Evolutionary conservation across 2,797 vertebrate genomes (phyloP).

Genomic region (Dallia pectoralis): DNA sequence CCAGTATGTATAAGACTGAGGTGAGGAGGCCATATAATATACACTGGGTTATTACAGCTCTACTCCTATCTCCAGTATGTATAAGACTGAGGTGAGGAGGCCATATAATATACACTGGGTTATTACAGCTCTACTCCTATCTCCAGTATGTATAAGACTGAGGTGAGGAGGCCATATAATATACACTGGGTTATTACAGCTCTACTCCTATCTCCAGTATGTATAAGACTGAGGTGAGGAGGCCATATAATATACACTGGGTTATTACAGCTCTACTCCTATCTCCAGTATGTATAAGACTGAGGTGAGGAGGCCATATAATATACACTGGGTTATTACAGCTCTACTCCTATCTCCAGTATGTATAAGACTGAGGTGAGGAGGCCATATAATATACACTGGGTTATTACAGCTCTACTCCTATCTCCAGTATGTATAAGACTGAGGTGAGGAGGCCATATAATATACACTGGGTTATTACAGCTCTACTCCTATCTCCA

Average conservation of each 20-base stretch:
- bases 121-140: conserved; percentile 45
- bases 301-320: conserved; percentile 52
- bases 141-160: conserved; percentile 61
- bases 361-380: conserved; percentile 66
- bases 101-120: conserved; percentile 57
- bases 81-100: conserved; percentile 62
- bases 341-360: conserved; percentile 52
- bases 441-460: conserved; percentile 55
- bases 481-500: conserved; percentile 52
- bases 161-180: conserved; percentile 48
- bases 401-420: conserved; percentile 51
- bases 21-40: conserved; percentile 44
- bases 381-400: conserved; percentile 49
- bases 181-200: conserved; percentile 63
- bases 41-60: conserved; percentile 61
- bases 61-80: conserved; percentile 53
- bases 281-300: conserved; percentile 61
- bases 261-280: conserved; percentile 44
- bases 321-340: conserved; percentile 61
- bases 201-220: conserved; percentile 53
- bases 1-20: conserved; percentile 63
- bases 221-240: conserved; percentile 64
- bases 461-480: conserved; percentile 60
- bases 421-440: conserved; percentile 59
- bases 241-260: conserved; percentile 55